A percentile compares a stretch with the other conserved stretches of the same genome.
These are phyloP conservation scores for Pasiphila rectangulata DNA, from an alignment of 2,888 invertebrate genomes.

Conservation along the genomic window DNA sequence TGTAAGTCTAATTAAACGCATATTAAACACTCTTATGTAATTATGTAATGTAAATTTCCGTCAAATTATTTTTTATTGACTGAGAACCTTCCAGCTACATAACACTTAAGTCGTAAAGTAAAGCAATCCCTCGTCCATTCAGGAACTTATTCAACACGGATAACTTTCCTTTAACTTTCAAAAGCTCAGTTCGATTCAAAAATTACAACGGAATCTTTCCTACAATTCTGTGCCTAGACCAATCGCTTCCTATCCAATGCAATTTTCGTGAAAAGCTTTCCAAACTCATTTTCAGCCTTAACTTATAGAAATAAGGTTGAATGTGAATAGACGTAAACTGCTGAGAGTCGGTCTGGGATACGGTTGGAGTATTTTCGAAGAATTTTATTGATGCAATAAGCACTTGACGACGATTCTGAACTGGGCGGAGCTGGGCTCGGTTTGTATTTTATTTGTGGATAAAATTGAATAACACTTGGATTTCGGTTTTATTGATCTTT, in stretches of 20 bases:
- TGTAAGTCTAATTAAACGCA: too few species aligned
- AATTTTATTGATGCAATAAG: conserved; percentile 71
- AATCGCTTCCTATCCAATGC: conserved; percentile 35
- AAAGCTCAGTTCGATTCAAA: conserved; percentile 47
- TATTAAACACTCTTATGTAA: too few species aligned
- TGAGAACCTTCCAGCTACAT: too few species aligned
- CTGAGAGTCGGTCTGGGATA: conserved; percentile 49
- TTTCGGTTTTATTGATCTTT: conserved; percentile 14
- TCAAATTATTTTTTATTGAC: too few species aligned
- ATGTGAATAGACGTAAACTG: conserved; percentile 11
- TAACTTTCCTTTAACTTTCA: conserved; percentile 36
- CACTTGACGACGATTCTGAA: conserved; percentile 47
- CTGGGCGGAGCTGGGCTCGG: conserved; percentile 13
- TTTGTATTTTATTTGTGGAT: conserved; percentile 21
- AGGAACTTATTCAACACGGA: conserved; percentile 33
- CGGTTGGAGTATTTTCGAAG: conserved; percentile 55
- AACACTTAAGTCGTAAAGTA: too few species aligned
- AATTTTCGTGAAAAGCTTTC: background rate
- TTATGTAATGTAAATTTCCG: too few species aligned
- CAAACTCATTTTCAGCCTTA: conserved; percentile 28
- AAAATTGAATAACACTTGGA: conserved; percentile 16
- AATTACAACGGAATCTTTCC: conserved; percentile 45
- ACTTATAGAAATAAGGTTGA: conserved; percentile 14
- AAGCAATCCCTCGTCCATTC: conserved; percentile 1
- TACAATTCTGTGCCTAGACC: conserved; percentile 41